These are phyloP conservation scores for Drepana arcuata DNA, from an alignment of 1,140 invertebrate genomes.

Conservation along the genomic window DNA sequence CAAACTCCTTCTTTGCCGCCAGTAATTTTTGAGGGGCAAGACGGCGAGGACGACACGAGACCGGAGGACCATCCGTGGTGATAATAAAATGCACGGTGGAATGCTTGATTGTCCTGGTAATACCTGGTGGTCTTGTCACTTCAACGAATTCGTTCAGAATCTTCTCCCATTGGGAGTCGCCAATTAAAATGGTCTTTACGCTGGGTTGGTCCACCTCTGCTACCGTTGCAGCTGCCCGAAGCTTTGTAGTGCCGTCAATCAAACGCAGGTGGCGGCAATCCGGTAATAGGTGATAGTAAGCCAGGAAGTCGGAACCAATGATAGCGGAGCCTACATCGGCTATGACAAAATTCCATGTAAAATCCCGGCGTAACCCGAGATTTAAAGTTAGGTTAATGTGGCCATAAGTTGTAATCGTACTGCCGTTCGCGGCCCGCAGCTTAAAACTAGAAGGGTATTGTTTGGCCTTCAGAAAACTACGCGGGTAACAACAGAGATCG, in stretches of 20 bases:
- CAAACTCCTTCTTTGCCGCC: constrained; percentile 7
- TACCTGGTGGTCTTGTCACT: constrained; percentile 4
- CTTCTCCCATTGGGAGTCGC: not conserved
- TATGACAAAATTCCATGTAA: not conserved
- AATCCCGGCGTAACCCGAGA: not conserved
- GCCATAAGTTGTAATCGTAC: not conserved
- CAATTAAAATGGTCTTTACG: not conserved
- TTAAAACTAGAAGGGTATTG: no score
- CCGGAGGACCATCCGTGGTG: constrained; percentile 8
- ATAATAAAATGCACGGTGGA: constrained; percentile 9
- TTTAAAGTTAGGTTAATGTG: not conserved
- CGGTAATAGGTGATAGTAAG: not conserved
- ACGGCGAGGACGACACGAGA: constrained; percentile 8
- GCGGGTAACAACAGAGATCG: no score
- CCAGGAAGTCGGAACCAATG: not conserved
- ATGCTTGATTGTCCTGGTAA: constrained; percentile 5
- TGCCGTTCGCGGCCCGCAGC: not conserved
- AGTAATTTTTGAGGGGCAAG: constrained; percentile 8
- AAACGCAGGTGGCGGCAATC: constrained; percentile 7
- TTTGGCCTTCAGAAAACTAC: no score
- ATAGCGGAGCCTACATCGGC: not conserved
- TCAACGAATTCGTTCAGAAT: constrained; percentile 1
- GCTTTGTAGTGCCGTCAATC: constrained; percentile 1
- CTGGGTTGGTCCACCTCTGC: not conserved
- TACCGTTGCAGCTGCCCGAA: not conserved